Conservation (phyloP, 2,888 invertebrate species). For the Plebejus anna region DNA sequence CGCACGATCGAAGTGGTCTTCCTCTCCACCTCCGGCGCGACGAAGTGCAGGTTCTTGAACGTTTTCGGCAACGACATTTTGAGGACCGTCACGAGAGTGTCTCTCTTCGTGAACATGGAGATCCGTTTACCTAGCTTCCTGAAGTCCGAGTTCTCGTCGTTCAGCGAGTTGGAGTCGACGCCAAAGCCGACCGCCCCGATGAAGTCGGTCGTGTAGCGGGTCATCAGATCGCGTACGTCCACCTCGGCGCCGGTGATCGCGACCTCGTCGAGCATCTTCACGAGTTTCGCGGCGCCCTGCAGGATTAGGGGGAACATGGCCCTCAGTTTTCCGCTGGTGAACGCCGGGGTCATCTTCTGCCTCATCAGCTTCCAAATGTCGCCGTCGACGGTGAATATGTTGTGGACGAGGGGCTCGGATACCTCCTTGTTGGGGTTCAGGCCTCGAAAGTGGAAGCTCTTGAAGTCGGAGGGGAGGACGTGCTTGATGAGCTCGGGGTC, state of each 20-base stretch:
- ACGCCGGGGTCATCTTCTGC: constrained; percentile 60
- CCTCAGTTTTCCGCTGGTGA: constrained; percentile 57
- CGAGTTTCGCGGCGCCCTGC: constrained; percentile 53
- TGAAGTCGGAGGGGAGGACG: constrained; percentile 50
- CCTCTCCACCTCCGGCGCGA: constrained; percentile 44
- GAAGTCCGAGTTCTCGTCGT: constrained; percentile 39
- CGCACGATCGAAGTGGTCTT: constrained; percentile 43
- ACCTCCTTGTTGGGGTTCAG: constrained; percentile 46
- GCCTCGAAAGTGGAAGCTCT: constrained; percentile 50
- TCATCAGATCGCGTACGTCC: constrained; percentile 58
- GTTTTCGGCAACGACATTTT: constrained; percentile 51
- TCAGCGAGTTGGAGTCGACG: constrained; percentile 38
- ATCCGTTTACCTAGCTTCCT: constrained; percentile 43
- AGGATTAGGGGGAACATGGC: constrained; percentile 62
- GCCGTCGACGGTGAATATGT: constrained; percentile 58
- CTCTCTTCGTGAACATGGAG: constrained; percentile 42
- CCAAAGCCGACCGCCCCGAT: constrained; percentile 42
- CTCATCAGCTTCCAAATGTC: constrained; percentile 60
- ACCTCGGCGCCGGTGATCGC: constrained; percentile 42
- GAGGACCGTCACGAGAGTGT: constrained; percentile 42
- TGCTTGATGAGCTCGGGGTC: constrained; percentile 52
- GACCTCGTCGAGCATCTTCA: constrained; percentile 43
- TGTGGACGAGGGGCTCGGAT: constrained; percentile 54
- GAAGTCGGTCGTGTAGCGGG: constrained; percentile 42
- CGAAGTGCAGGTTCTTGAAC: constrained; percentile 46